phyloP scores from a whole-genome alignment of 2,797 vertebrate species.

The Vespertilio murinus region DNA sequence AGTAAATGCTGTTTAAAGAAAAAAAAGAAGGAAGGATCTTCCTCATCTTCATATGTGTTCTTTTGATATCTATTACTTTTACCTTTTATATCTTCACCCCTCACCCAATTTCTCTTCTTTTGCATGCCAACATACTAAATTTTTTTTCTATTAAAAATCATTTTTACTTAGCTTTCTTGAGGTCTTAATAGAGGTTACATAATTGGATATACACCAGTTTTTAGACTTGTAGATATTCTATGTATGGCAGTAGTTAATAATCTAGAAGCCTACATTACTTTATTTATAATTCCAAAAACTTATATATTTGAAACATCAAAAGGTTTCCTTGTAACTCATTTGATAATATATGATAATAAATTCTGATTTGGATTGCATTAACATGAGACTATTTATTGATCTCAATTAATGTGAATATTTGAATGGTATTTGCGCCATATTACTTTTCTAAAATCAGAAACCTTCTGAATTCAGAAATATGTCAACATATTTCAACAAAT shows the following conservation, averaged over 20 bases:
- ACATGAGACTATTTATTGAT: neutral
- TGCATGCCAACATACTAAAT: neutral
- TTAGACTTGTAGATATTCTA: neutral
- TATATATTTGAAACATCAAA: constrained; percentile 2
- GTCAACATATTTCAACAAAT: neutral
- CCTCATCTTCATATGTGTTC: neutral
- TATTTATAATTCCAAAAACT: constrained; percentile 20
- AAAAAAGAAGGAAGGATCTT: neutral
- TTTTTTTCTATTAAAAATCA: constrained; percentile 7
- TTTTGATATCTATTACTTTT: neutral
- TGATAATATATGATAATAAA: neutral
- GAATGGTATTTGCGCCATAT: neutral
- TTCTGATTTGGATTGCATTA: neutral
- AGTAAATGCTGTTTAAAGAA: neutral
- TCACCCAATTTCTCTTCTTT: constrained; percentile 28
- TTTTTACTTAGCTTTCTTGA: neutral
- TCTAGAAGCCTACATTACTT: neutral
- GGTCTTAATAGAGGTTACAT: neutral
- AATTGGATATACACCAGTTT: neutral
- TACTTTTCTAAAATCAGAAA: constrained; percentile 38
- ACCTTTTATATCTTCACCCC: neutral
- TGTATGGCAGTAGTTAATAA: neutral
- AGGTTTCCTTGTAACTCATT: neutral
- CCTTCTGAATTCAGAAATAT: neutral
- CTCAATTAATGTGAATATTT: neutral